Evolutionary conservation across 2,113 vertebrate species (phyloP).

Genomic region (Nycticebus coucang): DNA sequence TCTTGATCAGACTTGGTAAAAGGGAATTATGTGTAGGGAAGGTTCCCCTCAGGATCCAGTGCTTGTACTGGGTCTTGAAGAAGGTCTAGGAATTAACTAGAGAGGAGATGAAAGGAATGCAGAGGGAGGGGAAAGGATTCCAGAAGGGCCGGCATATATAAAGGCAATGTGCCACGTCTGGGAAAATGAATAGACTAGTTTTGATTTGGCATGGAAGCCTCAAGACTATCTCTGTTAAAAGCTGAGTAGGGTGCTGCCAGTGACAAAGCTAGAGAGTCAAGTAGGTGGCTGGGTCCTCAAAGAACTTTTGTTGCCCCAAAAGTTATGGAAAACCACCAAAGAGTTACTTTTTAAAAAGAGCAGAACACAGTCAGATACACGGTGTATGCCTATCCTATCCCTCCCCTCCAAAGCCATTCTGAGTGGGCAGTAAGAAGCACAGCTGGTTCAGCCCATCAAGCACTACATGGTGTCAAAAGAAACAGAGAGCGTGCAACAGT

Average conservation of each 20-base stretch:
- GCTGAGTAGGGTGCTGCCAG: no score
- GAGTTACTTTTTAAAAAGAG: background rate
- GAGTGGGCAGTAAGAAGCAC: background rate
- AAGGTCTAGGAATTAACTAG: background rate
- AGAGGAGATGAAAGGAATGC: background rate
- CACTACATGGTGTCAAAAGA: background rate
- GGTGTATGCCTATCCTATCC: background rate
- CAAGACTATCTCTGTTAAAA: no score
- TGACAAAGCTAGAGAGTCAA: background rate
- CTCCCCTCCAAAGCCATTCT: background rate
- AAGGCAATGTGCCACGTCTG: background rate
- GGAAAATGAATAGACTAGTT: background rate
- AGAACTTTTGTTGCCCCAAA: background rate
- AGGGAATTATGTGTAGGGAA: background rate
- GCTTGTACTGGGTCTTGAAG: background rate
- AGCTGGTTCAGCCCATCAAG: background rate
- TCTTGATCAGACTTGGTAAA: background rate
- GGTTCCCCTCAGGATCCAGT: background rate
- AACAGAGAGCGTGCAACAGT: background rate
- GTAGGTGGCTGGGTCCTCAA: background rate
- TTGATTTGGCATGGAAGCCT: no score
- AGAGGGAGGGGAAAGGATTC: background rate
- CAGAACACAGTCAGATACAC: background rate
- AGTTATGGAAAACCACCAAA: background rate
- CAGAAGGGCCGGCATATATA: background rate